A percentile compares a stretch with the other conserved stretches of the same genome.
These are phyloP conservation scores for Cossypha heuglini DNA, from an alignment of 2,797 vertebrate species.

Conservation along the genomic window DNA sequence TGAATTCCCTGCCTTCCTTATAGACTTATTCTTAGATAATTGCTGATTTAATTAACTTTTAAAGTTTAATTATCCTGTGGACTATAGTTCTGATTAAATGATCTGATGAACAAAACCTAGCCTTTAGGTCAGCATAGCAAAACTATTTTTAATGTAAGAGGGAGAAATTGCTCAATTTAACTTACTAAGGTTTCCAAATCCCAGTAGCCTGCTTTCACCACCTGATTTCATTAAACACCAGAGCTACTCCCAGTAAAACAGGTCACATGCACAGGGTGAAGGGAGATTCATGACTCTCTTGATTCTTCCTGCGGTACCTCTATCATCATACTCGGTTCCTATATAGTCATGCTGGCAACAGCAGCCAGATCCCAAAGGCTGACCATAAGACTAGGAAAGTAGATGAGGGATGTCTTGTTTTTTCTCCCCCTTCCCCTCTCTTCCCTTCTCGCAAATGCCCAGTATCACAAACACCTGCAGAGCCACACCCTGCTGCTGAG, in stretches of 20 bases:
- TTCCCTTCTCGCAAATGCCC: neutral
- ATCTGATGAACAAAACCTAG: conserved; percentile 17
- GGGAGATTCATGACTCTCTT: neutral
- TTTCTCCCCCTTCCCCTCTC: neutral
- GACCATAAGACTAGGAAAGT: neutral
- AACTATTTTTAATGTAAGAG: neutral
- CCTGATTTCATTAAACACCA: neutral
- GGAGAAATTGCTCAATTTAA: neutral
- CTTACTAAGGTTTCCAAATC: neutral
- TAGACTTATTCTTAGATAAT: conserved; percentile 32
- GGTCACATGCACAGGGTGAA: neutral
- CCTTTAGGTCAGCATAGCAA: neutral
- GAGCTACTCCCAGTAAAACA: neutral
- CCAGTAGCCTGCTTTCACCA: neutral
- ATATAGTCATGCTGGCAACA: neutral
- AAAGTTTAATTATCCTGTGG: conserved; percentile 48
- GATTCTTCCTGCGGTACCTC: neutral
- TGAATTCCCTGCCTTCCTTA: conserved; percentile 47
- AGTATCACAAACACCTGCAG: neutral
- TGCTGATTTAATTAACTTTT: conserved; percentile 55
- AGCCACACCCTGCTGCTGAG: neutral
- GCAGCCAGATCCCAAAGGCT: neutral
- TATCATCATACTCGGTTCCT: neutral
- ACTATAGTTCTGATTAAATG: neutral
- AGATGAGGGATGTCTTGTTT: neutral